Evolutionary conservation across 1,140 invertebrate genomes (phyloP).

Genomic region (Drosophila kurseongensis): DNA sequence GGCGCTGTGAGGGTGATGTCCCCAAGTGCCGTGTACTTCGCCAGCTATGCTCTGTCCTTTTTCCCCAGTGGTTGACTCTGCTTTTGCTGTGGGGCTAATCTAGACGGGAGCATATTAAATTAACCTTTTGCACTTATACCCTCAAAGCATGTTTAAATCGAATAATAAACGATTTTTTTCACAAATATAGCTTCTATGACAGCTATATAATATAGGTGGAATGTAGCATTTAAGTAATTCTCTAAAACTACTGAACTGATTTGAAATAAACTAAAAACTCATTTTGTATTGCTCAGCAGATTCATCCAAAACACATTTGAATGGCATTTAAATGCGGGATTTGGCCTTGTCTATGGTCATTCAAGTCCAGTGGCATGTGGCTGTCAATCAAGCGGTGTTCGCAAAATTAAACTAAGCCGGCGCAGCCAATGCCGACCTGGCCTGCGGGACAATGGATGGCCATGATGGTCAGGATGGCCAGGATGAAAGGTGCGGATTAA

Average conservation of each 20-base stretch:
- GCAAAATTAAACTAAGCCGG: slow-evolving; percentile 68
- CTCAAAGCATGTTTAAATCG: no score
- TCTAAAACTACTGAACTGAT: no score
- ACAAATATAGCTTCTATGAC: no score
- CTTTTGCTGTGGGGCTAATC: background rate
- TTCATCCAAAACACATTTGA: background rate
- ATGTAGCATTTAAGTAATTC: no score
- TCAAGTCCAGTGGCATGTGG: slow-evolving; percentile 52
- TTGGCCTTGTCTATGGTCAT: slow-evolving; percentile 12
- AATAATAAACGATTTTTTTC: no score
- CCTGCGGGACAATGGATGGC: slow-evolving; percentile 11
- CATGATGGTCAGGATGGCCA: slow-evolving; percentile 32
- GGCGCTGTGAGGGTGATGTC: background rate
- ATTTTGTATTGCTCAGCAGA: background rate
- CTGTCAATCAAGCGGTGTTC: slow-evolving; percentile 71
- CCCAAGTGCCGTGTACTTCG: background rate
- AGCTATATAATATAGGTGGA: no score
- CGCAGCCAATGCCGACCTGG: slow-evolving; percentile 52
- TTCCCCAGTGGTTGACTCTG: background rate
- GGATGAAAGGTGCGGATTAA: slow-evolving; percentile 71
- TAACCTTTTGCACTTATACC: no score
- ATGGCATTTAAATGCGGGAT: background rate
- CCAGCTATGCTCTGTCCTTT: background rate
- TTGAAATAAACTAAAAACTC: background rate
- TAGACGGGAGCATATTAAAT: background rate